Evolutionary conservation across 37 sponge, comb jelly and placozoan genomes (phyloP).

Genomic region (Cliona cf. orientalis): DNA sequence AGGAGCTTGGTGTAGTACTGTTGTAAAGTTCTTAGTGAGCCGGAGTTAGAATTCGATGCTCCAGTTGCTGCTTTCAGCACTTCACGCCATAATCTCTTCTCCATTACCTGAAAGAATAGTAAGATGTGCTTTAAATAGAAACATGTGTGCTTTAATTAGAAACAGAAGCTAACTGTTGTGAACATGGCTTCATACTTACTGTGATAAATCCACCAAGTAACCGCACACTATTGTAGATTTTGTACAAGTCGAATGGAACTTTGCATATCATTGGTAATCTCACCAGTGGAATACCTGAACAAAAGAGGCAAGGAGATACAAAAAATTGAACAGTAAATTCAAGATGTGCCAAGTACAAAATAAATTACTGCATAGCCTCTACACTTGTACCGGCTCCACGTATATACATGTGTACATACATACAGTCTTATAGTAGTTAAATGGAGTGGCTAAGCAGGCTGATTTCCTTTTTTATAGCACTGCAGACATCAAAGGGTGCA

Average conservation of each 20-base stretch:
- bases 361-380: no score
- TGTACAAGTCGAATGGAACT: conserved; percentile 52
- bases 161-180: background rate
- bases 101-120: conserved; percentile 34
- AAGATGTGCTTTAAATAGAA: background rate
- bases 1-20: conserved; percentile 54
- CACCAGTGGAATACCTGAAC: conserved; percentile 43
- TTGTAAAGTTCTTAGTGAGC: conserved; percentile 45
- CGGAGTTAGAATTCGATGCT: background rate
- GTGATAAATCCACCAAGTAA: conserved; percentile 50
- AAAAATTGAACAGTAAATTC: no score
- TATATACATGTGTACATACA: no score
- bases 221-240: conserved; percentile 49
- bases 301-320: conserved; percentile 1
- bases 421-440: no score
- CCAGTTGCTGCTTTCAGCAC: conserved; percentile 26
- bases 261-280: conserved; percentile 51
- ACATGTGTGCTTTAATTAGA: background rate
- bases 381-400: no score
- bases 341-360: no score
- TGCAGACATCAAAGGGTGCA: no score
- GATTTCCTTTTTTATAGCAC: no score
- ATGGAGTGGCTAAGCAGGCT: no score
- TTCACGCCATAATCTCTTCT: conserved; percentile 62
- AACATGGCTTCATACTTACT: conserved; percentile 36